Base-by-base conservation (phyloP, 2,113 vertebrate species). In the Diphyllodes magnificus region DNA sequence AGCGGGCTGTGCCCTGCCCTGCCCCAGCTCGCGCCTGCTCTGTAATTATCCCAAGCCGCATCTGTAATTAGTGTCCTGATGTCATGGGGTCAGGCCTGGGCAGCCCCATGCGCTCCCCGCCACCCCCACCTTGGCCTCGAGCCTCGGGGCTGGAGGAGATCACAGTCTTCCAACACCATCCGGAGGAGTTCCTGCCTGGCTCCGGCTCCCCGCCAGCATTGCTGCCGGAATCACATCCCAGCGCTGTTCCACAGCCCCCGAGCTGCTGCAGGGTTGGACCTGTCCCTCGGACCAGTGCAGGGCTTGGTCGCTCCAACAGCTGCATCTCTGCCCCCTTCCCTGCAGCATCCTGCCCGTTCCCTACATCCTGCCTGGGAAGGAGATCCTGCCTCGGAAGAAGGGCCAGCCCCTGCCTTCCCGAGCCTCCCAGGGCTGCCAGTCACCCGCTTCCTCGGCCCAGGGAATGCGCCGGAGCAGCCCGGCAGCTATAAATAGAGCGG, bases 1-100 rank as follows among this genome's bases (percentile, higher is more conserved):
- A 78, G n/a, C 15, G 4, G 39, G 73, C 73, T 70, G 54, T 30
- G 69, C 92, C 92, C 88, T 82, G 70, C 92, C 79, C 71, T 47
- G 61, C 91, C 24, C 0, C 70, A 71, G 70, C 51, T 50, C 49
- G 21, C 4, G 1, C 56, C 63, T n/a, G 24, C 79, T 94, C 92
- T 95, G 82, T 95, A 94, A 97, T 96, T 92, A 95, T 63, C 90
- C 82, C n/a, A 31, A 71, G 59, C 82, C 3, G 37, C 68, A 94
- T 88, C 86, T 93, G 86, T 96, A 95, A 96, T 94, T 94, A 97
- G 92, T 42, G 60, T 72, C 95, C 79, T 94, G 90, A 92, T 92
- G 92, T 97, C 88, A 97, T 19, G 66, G 79, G 90, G 88, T 89
- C 90, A 91, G 78, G 85, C 73, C 88, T 71, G 70, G 77, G 90